phyloP scores from a whole-genome alignment of 1,140 invertebrate genomes.

The Pseudomyrmex concolor region DNA sequence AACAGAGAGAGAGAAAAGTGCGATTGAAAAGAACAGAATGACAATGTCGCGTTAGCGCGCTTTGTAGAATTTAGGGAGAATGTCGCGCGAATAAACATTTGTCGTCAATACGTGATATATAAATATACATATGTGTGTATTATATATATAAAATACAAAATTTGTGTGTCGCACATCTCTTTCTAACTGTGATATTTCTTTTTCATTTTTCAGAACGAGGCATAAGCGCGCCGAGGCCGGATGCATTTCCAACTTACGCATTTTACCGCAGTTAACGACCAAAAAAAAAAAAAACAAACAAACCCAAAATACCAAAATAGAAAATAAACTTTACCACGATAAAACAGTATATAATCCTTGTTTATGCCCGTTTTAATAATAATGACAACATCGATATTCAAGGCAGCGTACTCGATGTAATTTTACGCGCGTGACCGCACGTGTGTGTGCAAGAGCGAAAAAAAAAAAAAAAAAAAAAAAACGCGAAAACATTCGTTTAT shows the following conservation, averaged over 20 bases:
- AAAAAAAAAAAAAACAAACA: constrained; percentile 57
- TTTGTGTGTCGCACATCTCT: neutral
- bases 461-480: neutral
- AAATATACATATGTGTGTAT: neutral
- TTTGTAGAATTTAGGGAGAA: constrained; percentile 47
- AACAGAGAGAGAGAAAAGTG: neutral
- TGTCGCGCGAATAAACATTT: constrained; percentile 13
- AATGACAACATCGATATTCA: constrained; percentile 64
- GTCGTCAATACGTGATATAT: constrained; percentile 4
- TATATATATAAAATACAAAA: no score
- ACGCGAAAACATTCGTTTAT: constrained; percentile 35
- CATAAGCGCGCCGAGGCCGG: constrained; percentile 80
- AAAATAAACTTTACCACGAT: constrained; percentile 48
- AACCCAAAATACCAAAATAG: neutral
- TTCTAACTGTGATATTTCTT: constrained; percentile 72
- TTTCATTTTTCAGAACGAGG: constrained; percentile 81
- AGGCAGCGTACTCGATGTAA: constrained; percentile 56
- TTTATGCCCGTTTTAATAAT: constrained; percentile 69
- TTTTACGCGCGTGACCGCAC: constrained; percentile 62
- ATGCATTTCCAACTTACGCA: constrained; percentile 68
- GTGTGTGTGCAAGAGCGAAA: constrained; percentile 33
- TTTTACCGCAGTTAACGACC: constrained; percentile 74
- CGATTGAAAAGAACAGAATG: neutral
- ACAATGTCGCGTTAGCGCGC: constrained; percentile 28
- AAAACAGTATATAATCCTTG: constrained; percentile 68